A percentile compares a stretch with the other conserved stretches of the same genome.
These are phyloP conservation scores for Anniella stebbinsi DNA, from an alignment of 2,797 vertebrate species.

Conservation along the genomic window DNA sequence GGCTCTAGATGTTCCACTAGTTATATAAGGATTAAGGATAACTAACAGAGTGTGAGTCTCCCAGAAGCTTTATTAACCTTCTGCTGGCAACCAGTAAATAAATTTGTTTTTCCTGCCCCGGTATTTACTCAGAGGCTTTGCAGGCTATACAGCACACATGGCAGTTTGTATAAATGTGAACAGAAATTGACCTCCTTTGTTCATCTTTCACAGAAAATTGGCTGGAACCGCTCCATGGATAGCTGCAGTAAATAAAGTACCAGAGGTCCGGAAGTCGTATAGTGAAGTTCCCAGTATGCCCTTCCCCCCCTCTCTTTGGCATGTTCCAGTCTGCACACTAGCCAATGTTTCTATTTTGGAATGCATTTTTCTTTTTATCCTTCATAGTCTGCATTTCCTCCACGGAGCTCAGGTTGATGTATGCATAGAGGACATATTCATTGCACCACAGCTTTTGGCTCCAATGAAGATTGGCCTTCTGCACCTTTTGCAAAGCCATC, in stretches of 20 bases:
- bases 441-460: no score
- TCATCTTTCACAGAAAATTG: slow-evolving; percentile 14
- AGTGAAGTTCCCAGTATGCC: not conserved
- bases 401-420: not conserved
- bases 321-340: not conserved
- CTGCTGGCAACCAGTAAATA: slow-evolving; percentile 42
- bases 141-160: not conserved
- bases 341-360: not conserved
- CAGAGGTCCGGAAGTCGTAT: not conserved
- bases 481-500: not conserved
- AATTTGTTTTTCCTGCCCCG: slow-evolving; percentile 27
- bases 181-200: slow-evolving; percentile 27
- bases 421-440: not conserved
- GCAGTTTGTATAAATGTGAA: slow-evolving; percentile 15
- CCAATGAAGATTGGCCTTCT: not conserved
- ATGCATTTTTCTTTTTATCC: not conserved
- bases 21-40: slow-evolving; percentile 41
- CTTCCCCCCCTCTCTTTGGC: not conserved
- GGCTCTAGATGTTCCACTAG: slow-evolving; percentile 1
- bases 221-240: not conserved
- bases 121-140: slow-evolving; percentile 35
- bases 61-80: slow-evolving; percentile 34
- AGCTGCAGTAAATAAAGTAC: not conserved
- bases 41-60: slow-evolving; percentile 15
- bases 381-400: not conserved